Percentiles rank a stretch among this genome's conserved stretches.
These are phyloP conservation scores for Acipenser transmontanus DNA, from an alignment of 2,797 vertebrate species.

Conservation along the genomic window DNA sequence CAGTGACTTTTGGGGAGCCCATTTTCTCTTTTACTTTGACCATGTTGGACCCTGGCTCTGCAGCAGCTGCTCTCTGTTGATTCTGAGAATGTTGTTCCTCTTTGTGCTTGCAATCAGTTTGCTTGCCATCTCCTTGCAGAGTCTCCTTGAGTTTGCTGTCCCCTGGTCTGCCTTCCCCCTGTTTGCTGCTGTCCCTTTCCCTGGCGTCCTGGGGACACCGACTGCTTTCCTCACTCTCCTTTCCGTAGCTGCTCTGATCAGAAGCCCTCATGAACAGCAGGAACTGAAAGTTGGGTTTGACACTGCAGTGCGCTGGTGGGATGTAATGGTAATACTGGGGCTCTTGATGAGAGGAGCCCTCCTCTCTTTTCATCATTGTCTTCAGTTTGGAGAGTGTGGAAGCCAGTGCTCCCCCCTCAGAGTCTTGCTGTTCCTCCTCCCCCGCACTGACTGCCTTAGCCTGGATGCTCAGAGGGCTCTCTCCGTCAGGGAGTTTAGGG, in stretches of 20 bases:
- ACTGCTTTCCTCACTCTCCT: slow-evolving; percentile 37
- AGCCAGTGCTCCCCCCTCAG: slow-evolving; percentile 70
- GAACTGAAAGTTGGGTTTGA: slow-evolving; percentile 95
- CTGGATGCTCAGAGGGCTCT: slow-evolving; percentile 17
- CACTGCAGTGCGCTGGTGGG: slow-evolving; percentile 91
- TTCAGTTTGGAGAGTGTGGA: slow-evolving; percentile 90
- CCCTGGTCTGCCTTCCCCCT: slow-evolving; percentile 24
- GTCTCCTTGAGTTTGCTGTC: slow-evolving; percentile 20
- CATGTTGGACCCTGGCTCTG: slow-evolving; percentile 36
- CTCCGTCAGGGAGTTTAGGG: slow-evolving; percentile 26
- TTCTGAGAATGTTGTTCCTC: slow-evolving; percentile 26
- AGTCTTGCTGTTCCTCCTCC: slow-evolving; percentile 33
- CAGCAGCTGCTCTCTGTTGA: slow-evolving; percentile 1
- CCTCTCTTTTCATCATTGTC: slow-evolving; percentile 90
- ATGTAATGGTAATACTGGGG: slow-evolving; percentile 96
- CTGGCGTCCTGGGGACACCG: neutral
- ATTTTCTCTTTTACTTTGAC: slow-evolving; percentile 45
- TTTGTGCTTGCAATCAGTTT: slow-evolving; percentile 33
- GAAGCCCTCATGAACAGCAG: slow-evolving; percentile 94
- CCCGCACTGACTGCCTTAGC: neutral
- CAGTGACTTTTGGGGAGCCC: slow-evolving; percentile 10
- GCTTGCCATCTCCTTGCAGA: slow-evolving; percentile 28
- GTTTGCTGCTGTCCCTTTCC: slow-evolving; percentile 6
- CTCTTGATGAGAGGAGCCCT: slow-evolving; percentile 73
- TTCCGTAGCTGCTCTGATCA: slow-evolving; percentile 63